Percentiles rank a stretch among this genome's conserved stretches.
Evolutionary conservation across 2,888 invertebrate genomes (phyloP).

Genomic region (Pharmacophagus antenor): DNA sequence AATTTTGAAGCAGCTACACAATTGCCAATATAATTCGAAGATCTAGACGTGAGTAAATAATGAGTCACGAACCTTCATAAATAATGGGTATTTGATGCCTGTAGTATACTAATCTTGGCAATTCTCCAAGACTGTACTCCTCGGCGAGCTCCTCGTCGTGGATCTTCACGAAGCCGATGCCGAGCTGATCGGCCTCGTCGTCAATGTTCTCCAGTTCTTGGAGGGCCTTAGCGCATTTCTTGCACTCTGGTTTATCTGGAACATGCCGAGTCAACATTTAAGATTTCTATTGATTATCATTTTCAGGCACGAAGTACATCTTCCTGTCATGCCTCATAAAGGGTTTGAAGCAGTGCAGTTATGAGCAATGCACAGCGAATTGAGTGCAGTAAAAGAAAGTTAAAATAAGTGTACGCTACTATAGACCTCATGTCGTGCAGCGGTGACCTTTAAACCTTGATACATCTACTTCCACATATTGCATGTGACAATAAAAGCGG

Average conservation of each 20-base stretch:
- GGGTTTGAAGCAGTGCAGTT: constrained; percentile 71
- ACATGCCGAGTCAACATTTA: constrained; percentile 37
- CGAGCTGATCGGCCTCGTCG: constrained; percentile 95
- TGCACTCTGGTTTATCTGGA: constrained; percentile 95
- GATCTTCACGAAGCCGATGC: constrained; percentile 96
- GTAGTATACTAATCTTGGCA: constrained; percentile 95
- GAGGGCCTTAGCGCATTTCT: constrained; percentile 93
- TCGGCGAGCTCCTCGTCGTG: constrained; percentile 94
- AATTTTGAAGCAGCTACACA: constrained; percentile 1
- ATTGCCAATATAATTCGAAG: constrained; percentile 44
- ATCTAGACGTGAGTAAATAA: constrained; percentile 53
- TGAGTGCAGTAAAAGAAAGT: constrained; percentile 55
- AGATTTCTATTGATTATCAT: constrained; percentile 1
- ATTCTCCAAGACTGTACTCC: constrained; percentile 93
- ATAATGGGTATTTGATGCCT: constrained; percentile 96
- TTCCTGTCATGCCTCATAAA: constrained; percentile 55
- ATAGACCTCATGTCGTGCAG: constrained; percentile 46
- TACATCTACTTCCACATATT: constrained; percentile 19
- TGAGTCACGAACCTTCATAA: constrained; percentile 88
- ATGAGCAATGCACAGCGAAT: constrained; percentile 57
- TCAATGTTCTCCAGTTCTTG: constrained; percentile 96
- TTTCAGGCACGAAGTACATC: not conserved
- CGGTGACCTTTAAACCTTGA: constrained; percentile 31
- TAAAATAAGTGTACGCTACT: constrained; percentile 54
- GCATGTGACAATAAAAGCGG: constrained; percentile 29